Base-by-base conservation (phyloP, 2,888 invertebrate species). In the Drosophila kuntzei region DNA sequence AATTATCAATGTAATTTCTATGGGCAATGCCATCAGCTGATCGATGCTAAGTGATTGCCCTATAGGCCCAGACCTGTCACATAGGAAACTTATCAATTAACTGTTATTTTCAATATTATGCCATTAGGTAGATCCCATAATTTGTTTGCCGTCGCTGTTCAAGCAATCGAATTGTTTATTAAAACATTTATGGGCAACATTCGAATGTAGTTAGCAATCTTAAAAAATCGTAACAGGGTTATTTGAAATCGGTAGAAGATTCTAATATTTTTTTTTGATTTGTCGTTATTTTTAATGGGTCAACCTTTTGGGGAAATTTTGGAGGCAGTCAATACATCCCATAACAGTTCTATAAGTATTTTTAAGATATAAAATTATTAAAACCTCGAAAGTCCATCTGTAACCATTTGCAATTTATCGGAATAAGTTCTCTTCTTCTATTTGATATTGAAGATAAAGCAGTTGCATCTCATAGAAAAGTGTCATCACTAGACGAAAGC, bases 21-120 rank as follows among this genome's bases (percentile, higher is more conserved):
- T 20, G 2, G 46, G 36, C 62, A 69, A 62, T 62, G 62, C 51
- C 70, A 57, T 0, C 25, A 47, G 55, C 43, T 37, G 53, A 69
- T 51, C 29, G n/a, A 16, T 18, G 53, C 53, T 54, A 37, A 60
- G 16, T 41, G 47, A 11, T 64, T 54, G 53, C 58, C 58, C 58
- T 25, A 37, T 27, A 29, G 44, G 61, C 61, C 47, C 55, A 39
- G 29, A 47, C 57, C 34, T 50, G 43, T 36, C 69, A 16, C 39
- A 57, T 25, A 29, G 34, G 6, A 22, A 49, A 51, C 39, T 39
- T 57, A 47, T 61, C 50, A 47, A 39, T 46, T 41, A 67, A 53
- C 67, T 22, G 47, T 50, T 58, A n/a, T 32, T 41, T 46, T 25
- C 9, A 22, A 5, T 18, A 34, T 34, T 18, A 29, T 29, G 58